Percentiles rank a stretch among this genome's conserved stretches.
Conservation (phyloP, 2,113 vertebrate species). For the Sinocyclocheilus anshuiensis region DNA sequence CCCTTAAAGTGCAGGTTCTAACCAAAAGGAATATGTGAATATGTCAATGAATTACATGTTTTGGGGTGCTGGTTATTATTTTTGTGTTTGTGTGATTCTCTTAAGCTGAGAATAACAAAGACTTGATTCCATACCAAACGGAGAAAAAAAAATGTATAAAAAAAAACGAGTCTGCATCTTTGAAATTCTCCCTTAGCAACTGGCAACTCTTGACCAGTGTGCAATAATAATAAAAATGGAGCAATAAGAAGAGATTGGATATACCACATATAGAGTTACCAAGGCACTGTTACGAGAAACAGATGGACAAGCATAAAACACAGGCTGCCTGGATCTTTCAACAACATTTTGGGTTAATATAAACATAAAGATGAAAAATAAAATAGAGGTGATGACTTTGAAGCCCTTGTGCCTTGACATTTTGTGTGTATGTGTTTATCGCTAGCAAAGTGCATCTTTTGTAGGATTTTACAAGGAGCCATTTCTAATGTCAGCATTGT, state of each 20-base stretch:
- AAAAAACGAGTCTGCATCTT: constrained; percentile 35
- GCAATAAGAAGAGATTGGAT: constrained; percentile 35
- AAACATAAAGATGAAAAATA: not conserved
- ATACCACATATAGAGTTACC: constrained; percentile 43
- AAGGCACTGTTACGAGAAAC: constrained; percentile 66
- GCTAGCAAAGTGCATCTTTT: not conserved
- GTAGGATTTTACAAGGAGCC: not conserved
- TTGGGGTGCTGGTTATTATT: constrained; percentile 1
- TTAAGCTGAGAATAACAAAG: constrained; percentile 36
- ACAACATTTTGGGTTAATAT: not conserved
- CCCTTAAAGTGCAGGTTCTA: not conserved
- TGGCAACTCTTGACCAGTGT: constrained; percentile 27
- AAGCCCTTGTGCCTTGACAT: constrained; percentile 27
- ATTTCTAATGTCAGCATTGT: constrained; percentile 12
- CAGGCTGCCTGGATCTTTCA: not conserved
- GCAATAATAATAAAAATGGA: constrained; percentile 27
- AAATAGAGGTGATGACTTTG: not conserved
- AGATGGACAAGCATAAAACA: constrained; percentile 13
- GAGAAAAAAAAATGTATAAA: not conserved
- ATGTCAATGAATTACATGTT: not conserved
- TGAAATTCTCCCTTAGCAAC: constrained; percentile 36
- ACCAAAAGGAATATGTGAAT: not conserved
- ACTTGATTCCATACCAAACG: not conserved
- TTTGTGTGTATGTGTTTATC: not conserved
- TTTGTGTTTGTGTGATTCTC: constrained; percentile 33